Percentiles rank a stretch among this genome's conserved stretches.
phyloP scores from a whole-genome alignment of 2,888 invertebrate species.

The Drosophila rellima region DNA sequence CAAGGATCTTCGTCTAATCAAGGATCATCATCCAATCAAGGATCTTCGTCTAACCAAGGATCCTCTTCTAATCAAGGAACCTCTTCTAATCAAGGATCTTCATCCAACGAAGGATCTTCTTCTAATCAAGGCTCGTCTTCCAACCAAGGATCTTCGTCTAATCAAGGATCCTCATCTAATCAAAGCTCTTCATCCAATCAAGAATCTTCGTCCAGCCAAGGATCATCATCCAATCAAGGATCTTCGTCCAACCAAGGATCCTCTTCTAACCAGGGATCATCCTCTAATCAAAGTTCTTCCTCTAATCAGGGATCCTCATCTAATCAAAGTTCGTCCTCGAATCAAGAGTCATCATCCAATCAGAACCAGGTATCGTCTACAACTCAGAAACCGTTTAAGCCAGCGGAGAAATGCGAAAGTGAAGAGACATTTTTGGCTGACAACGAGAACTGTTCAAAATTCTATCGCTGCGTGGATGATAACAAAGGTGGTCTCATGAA shows the following conservation, averaged over 20 bases:
- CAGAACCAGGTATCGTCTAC: slow-evolving; percentile 40
- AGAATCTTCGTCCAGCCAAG: slow-evolving; percentile 15
- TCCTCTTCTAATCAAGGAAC: slow-evolving; percentile 27
- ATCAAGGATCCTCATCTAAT: slow-evolving; percentile 17
- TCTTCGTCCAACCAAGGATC: slow-evolving; percentile 29
- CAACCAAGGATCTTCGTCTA: slow-evolving; percentile 28
- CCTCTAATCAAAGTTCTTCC: slow-evolving; percentile 10
- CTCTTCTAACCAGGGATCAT: slow-evolving; percentile 7
- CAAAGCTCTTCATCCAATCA: slow-evolving; percentile 27
- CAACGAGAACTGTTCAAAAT: slow-evolving; percentile 87
- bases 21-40: slow-evolving; percentile 22
- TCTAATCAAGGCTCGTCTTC: slow-evolving; percentile 34
- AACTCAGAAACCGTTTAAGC: slow-evolving; percentile 73
- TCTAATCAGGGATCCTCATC: slow-evolving; percentile 47
- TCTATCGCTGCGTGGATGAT: slow-evolving; percentile 87
- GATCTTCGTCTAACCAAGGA: slow-evolving; percentile 19
- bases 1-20: slow-evolving; percentile 35
- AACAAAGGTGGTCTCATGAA: slow-evolving; percentile 86
- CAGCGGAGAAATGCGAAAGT: slow-evolving; percentile 79
- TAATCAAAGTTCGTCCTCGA: slow-evolving; percentile 20
- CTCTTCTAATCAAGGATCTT: slow-evolving; percentile 38
- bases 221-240: slow-evolving; percentile 26
- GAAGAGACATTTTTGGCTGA: slow-evolving; percentile 86
- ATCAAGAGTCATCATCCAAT: slow-evolving; percentile 25
- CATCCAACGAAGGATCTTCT: slow-evolving; percentile 12